Evolutionary conservation across 2,113 vertebrate species (phyloP).

Genomic region (Electrona antarctica): DNA sequence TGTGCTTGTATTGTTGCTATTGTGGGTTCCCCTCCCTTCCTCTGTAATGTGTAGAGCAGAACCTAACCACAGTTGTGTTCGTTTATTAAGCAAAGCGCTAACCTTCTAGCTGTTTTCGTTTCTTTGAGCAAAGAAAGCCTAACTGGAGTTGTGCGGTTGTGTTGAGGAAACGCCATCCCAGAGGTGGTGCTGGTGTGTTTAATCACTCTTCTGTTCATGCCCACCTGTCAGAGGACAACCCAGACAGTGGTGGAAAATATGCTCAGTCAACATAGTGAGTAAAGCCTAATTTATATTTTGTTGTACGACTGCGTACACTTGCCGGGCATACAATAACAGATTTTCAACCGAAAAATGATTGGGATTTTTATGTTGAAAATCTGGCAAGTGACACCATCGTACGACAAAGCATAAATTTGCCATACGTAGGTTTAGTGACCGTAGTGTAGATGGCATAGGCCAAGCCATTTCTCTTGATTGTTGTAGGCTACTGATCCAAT

Average conservation of each 20-base stretch:
- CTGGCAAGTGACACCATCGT: too few relatives aligned
- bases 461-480: conserved; percentile 20
- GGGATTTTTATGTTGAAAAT: too few relatives aligned
- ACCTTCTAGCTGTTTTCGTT: too few relatives aligned
- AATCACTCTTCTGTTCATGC: conserved; percentile 36
- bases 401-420: neutral
- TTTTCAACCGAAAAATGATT: too few relatives aligned
- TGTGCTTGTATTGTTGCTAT: conserved; percentile 22
- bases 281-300: neutral
- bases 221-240: conserved; percentile 35
- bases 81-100: neutral
- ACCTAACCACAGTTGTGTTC: conserved; percentile 12
- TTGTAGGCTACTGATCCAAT: neutral
- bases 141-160: neutral
- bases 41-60: conserved; percentile 9
- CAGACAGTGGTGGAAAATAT: conserved; percentile 49
- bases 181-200: conserved; percentile 18
- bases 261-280: conserved; percentile 51
- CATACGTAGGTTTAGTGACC: neutral
- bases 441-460: conserved; percentile 19
- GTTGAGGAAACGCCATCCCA: neutral
- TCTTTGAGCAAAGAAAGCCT: too few relatives aligned
- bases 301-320: too few relatives aligned
- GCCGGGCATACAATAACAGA: too few relatives aligned
- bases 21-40: conserved; percentile 17